A percentile compares a stretch with the other conserved stretches of the same genome.
Evolutionary conservation across 2,797 vertebrate species (phyloP).

Genomic region (Glyptemys insculpta): DNA sequence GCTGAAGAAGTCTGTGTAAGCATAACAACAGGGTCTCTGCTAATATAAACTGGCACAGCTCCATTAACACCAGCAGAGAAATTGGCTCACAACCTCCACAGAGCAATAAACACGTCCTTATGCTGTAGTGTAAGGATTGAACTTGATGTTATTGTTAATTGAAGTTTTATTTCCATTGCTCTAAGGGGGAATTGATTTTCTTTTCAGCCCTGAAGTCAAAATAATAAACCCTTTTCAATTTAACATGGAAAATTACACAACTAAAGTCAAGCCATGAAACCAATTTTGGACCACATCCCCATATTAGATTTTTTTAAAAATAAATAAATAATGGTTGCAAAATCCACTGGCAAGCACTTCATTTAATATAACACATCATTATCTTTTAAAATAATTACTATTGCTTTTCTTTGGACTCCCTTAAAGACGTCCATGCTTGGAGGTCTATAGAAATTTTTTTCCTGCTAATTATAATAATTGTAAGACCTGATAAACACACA

Average conservation of each 20-base stretch:
- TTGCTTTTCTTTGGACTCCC: neutral
- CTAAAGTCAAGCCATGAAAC: neutral
- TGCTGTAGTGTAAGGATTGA: neutral
- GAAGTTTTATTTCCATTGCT: neutral
- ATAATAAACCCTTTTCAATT: neutral
- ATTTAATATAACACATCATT: neutral
- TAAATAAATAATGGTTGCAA: slow-evolving; percentile 1
- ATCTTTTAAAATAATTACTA: neutral
- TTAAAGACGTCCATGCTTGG: neutral
- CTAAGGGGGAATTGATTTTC: neutral
- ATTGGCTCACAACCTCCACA: neutral
- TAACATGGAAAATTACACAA: neutral
- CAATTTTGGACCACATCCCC: neutral
- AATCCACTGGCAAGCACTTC: slow-evolving; percentile 13
- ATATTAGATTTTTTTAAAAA: neutral
- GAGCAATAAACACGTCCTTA: neutral
- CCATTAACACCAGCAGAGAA: neutral
- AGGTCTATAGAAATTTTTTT: neutral
- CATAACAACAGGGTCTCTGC: neutral
- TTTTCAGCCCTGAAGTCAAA: neutral
- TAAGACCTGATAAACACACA: neutral
- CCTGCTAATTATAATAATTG: neutral
- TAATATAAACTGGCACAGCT: neutral
- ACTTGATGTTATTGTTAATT: neutral
- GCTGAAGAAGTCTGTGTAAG: neutral